Base-by-base conservation (phyloP, 2,113 vertebrate genomes). In the Anhinga rufa region DNA sequence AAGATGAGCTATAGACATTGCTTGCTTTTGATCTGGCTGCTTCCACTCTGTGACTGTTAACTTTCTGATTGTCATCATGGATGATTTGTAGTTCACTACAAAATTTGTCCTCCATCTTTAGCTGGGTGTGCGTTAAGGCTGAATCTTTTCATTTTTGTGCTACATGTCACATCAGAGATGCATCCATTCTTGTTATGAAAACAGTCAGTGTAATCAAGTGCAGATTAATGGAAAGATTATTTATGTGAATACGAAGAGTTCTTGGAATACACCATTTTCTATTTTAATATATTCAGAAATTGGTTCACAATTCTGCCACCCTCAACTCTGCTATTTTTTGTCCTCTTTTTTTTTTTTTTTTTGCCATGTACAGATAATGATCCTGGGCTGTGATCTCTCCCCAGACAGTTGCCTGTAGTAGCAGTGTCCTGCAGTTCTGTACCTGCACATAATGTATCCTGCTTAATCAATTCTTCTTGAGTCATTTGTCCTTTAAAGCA, bases 401-500 rank as follows among this genome's bases (percentile, higher is more conserved):
- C 20, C 52, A 72, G 38, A 77, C 10, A 54, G 26, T 10, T 92
- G 44, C 66, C 36, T 69, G 34, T 93, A 88, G 82, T 69, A 88
- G 49, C 62, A 90, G 44, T 4, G 0, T 79, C 75, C 58, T 46
- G 36, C 49, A 38, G 6, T 77, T 82, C 77, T 49, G 36, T 54
- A 70, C 62, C 88, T 82, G 51, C 51, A 78, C 49, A 57, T 12
- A 2, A 57, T 72, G 31, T 40, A 57, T 80, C 54, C 82, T 8
- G 6, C 76, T 90, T 90, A 69, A 65, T 61, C 49, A 82, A 34
- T 75, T 51, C 40, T 91, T 66, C 17, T 42, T 96, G 72, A 92
- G 18, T 86, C 82, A 83, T 88, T 92, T 93, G 64, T 72, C 54
- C 88, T 93, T 92, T 93, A 92, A 76, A 93, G 17, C 38, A 51